Percentiles rank a stretch among this genome's conserved stretches.
Conservation (phyloP, 2,888 invertebrate species). For the Amiota minor region DNA sequence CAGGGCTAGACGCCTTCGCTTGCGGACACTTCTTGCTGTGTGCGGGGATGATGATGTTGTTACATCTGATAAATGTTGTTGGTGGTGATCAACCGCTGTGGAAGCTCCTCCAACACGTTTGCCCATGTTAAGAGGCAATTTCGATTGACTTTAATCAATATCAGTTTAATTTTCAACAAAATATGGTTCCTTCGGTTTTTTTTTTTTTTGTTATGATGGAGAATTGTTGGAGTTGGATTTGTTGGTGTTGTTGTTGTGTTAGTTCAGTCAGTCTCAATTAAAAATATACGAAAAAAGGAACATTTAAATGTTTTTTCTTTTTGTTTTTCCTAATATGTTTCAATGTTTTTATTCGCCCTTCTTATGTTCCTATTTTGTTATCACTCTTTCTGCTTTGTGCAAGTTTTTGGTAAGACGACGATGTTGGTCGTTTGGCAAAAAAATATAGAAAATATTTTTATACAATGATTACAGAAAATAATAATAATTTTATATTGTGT, state of each 20-base stretch:
- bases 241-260: no score
- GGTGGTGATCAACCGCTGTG: slow-evolving; percentile 51
- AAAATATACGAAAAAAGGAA: no score
- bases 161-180: neutral
- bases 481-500: no score
- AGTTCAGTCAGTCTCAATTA: neutral
- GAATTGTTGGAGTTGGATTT: no score
- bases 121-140: slow-evolving; percentile 58
- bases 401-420: neutral
- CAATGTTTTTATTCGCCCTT: slow-evolving; percentile 10
- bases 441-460: neutral
- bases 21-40: slow-evolving; percentile 59
- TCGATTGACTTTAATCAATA: slow-evolving; percentile 5
- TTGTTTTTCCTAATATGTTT: slow-evolving; percentile 4
- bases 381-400: slow-evolving; percentile 5
- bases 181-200: neutral
- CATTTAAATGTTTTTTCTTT: neutral
- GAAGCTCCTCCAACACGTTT: slow-evolving; percentile 59
- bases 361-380: slow-evolving; percentile 18
- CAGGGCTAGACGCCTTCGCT: slow-evolving; percentile 60
- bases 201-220: neutral
- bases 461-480: no score
- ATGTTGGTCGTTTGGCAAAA: neutral
- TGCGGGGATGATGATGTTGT: slow-evolving; percentile 26
- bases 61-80: slow-evolving; percentile 41